These are phyloP conservation scores for Dichetophora obliterata DNA, from an alignment of 2,888 invertebrate species.

Conservation along the genomic window DNA sequence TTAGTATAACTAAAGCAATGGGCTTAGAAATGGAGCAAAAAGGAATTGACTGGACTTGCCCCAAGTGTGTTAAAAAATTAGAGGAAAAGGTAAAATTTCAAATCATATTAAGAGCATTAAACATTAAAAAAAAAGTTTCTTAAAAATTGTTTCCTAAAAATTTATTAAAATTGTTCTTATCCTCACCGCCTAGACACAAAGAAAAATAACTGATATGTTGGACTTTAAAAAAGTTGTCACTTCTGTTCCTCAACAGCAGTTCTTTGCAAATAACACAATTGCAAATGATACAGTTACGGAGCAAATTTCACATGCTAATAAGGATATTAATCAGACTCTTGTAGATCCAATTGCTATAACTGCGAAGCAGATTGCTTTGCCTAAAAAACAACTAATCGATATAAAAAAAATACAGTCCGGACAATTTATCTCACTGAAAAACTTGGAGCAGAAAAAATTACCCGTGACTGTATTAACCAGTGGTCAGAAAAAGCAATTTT, in stretches of 20 bases:
- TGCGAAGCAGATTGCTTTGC: neutral
- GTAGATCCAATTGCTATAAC: conserved; percentile 8
- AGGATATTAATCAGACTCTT: neutral
- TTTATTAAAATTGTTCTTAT: neutral
- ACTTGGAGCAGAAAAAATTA: conserved; percentile 34
- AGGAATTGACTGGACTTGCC: conserved; percentile 90
- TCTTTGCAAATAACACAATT: conserved; percentile 6
- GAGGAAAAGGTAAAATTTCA: conserved; percentile 59
- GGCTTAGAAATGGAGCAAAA: conserved; percentile 92
- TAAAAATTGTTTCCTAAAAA: neutral
- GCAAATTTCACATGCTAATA: conserved; percentile 7
- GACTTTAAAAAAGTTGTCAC: conserved; percentile 45
- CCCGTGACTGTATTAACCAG: conserved; percentile 35
- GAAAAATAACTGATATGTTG: conserved; percentile 55
- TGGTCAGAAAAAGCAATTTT: conserved; percentile 34
- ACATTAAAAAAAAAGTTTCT: no score
- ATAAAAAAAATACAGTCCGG: conserved; percentile 50
- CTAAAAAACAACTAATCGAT: conserved; percentile 43
- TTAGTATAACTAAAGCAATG: conserved; percentile 91
- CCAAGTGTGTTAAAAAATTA: conserved; percentile 76
- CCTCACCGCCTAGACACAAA: conserved; percentile 48
- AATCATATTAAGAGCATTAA: neutral
- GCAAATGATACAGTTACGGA: neutral
- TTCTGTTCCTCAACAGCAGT: neutral
- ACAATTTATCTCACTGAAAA: conserved; percentile 49